Percentiles rank a stretch among this genome's conserved stretches.
Evolutionary conservation across 2,113 vertebrate genomes (phyloP).

Genomic region (Ctenodactylus gundi): DNA sequence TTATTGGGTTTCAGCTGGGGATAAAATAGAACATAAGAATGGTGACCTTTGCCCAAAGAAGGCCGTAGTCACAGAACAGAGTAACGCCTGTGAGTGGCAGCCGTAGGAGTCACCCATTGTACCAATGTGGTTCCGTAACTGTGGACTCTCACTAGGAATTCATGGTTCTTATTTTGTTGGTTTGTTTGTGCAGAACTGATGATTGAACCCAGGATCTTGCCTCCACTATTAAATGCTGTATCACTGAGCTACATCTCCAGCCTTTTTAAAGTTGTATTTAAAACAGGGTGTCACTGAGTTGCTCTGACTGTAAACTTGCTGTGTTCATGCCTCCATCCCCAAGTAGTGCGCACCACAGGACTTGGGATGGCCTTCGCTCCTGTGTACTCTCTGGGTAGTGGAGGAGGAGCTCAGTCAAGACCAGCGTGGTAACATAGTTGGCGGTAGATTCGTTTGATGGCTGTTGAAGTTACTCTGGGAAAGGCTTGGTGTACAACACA

Average conservation of each 20-base stretch:
- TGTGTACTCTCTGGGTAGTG: not conserved
- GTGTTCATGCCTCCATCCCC: not conserved
- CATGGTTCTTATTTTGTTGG: not conserved
- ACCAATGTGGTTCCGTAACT: not conserved
- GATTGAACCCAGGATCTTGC: not conserved
- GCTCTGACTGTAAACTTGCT: not conserved
- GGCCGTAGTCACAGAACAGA: too few relatives aligned
- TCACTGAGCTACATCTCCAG: not conserved
- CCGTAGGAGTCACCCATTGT: not conserved
- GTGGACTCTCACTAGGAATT: not conserved
- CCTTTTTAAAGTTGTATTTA: not conserved
- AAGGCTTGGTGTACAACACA: not conserved
- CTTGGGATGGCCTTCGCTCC: not conserved
- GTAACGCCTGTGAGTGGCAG: too few relatives aligned
- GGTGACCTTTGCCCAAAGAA: not conserved
- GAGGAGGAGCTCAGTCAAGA: conserved; percentile 24
- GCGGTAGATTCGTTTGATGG: not conserved
- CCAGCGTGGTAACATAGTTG: fast-evolving
- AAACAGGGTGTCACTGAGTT: not conserved
- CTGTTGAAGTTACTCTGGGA: not conserved
- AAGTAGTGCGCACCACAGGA: too few relatives aligned
- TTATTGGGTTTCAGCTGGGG: not conserved
- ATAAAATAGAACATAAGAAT: not conserved
- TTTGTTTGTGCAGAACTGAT: not conserved
- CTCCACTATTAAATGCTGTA: not conserved